phyloP scores from a whole-genome alignment of 2,797 vertebrate species.

The Poecilia velifera region DNA sequence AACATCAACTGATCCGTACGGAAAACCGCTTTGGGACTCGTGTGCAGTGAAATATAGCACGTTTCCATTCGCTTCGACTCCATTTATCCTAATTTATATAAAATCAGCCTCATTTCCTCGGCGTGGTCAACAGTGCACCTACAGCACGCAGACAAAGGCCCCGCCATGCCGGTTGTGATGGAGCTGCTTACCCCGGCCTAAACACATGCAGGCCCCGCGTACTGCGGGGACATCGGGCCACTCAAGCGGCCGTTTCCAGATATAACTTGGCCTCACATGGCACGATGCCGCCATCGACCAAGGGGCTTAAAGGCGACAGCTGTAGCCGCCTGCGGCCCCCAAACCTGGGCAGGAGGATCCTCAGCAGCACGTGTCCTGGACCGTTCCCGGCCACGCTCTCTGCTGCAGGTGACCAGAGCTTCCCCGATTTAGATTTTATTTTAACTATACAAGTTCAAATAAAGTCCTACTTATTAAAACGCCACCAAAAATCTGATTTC shows the following conservation, averaged over 20 bases:
- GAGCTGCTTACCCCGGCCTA: slow-evolving; percentile 34
- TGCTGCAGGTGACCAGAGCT: rapidly evolving
- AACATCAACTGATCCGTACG: background rate
- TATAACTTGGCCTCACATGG: slow-evolving; percentile 15
- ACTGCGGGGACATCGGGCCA: background rate
- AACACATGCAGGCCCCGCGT: background rate
- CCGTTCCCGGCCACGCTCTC: background rate
- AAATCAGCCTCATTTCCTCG: background rate
- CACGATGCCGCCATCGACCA: background rate
- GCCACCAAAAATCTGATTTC: rapidly evolving
- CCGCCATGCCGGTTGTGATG: slow-evolving; percentile 32
- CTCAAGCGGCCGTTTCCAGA: background rate
- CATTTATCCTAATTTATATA: no score
- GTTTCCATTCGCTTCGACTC: background rate
- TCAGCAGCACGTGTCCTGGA: slow-evolving; percentile 65
- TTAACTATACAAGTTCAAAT: background rate
- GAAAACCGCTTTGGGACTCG: background rate
- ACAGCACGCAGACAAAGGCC: slow-evolving; percentile 70
- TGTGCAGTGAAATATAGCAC: background rate
- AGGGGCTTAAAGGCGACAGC: slow-evolving; percentile 19
- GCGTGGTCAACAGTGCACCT: slow-evolving; percentile 16
- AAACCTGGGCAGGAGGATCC: slow-evolving; percentile 13
- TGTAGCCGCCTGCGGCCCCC: slow-evolving; percentile 26
- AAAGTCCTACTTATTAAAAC: rapidly evolving
- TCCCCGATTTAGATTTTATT: no score